These are phyloP conservation scores for Helostoma temminkii DNA, from an alignment of 2,797 vertebrate genomes.

Conservation along the genomic window DNA sequence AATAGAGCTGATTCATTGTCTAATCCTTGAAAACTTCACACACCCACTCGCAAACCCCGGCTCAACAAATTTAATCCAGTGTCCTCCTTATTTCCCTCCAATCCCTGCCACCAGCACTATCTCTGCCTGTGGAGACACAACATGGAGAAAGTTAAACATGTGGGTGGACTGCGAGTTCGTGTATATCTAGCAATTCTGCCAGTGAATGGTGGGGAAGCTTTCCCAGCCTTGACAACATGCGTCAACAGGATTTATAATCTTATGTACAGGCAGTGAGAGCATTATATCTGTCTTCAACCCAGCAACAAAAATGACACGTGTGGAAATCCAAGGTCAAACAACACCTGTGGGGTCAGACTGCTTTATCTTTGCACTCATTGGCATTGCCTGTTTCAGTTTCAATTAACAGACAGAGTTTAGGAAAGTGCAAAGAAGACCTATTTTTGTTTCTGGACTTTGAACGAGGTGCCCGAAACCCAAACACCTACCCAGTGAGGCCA, in stretches of 20 bases:
- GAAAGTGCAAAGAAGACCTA: slow-evolving; percentile 4
- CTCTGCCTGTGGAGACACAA: slow-evolving; percentile 67
- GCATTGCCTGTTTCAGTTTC: slow-evolving; percentile 41
- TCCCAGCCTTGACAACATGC: slow-evolving; percentile 54
- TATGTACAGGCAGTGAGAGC: slow-evolving; percentile 10
- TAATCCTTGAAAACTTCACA: slow-evolving; percentile 63
- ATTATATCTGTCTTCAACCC: slow-evolving; percentile 38
- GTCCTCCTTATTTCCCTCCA: slow-evolving; percentile 14
- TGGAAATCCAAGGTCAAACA: slow-evolving; percentile 57
- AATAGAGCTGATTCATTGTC: slow-evolving; percentile 59
- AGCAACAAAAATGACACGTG: slow-evolving; percentile 37
- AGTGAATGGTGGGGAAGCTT: slow-evolving; percentile 21
- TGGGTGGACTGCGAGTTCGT: slow-evolving; percentile 51
- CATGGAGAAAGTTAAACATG: slow-evolving; percentile 37
- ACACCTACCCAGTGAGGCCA: slow-evolving; percentile 55
- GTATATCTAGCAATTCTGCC: slow-evolving; percentile 21
- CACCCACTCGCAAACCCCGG: slow-evolving; percentile 19
- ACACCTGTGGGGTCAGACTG: slow-evolving; percentile 46
- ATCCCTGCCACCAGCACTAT: slow-evolving; percentile 44
- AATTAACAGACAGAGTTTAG: slow-evolving; percentile 9
- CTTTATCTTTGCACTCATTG: slow-evolving; percentile 33
- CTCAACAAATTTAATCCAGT: slow-evolving; percentile 56
- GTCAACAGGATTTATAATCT: slow-evolving; percentile 63
- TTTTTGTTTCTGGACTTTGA: slow-evolving; percentile 70
- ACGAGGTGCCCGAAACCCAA: slow-evolving; percentile 77